These are phyloP conservation scores for Cyprichromis sp. DNA, from an alignment of 2,113 vertebrate genomes.

Conservation along the genomic window DNA sequence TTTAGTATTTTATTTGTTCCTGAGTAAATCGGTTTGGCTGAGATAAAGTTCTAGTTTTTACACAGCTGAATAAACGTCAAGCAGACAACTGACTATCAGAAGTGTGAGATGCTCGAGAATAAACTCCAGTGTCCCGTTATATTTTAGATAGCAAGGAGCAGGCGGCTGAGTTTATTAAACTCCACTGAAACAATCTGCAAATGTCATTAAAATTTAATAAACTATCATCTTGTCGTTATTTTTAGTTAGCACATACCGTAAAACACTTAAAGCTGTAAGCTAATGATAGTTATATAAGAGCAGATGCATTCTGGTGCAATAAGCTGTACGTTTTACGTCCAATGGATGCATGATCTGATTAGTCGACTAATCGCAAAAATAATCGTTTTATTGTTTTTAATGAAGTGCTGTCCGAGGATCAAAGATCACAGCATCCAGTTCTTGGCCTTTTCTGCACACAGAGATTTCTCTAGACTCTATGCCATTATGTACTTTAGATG, in stretches of 20 bases:
- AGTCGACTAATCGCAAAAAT: neutral
- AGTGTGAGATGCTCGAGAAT: no score
- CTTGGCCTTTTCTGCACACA: neutral
- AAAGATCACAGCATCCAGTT: neutral
- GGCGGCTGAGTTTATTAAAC: no score
- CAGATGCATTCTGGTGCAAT: accelerated
- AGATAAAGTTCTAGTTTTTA: no score
- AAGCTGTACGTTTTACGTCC: accelerated
- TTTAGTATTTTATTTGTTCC: no score
- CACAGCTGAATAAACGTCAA: no score
- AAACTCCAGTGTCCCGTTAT: accelerated
- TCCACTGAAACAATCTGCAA: no score
- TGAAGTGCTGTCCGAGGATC: neutral
- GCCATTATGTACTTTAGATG: neutral
- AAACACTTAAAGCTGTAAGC: neutral
- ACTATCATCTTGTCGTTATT: neutral
- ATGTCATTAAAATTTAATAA: neutral
- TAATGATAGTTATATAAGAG: neutral
- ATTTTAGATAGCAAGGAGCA: no score
- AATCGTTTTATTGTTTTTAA: neutral
- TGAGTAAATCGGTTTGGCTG: no score
- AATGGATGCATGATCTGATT: neutral
- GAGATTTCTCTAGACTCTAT: neutral
- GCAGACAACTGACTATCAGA: no score
- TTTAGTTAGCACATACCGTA: neutral